A percentile compares a stretch with the other conserved stretches of the same genome.
These are phyloP conservation scores for Diaphora mendica DNA, from an alignment of 2,888 invertebrate species.

Conservation along the genomic window DNA sequence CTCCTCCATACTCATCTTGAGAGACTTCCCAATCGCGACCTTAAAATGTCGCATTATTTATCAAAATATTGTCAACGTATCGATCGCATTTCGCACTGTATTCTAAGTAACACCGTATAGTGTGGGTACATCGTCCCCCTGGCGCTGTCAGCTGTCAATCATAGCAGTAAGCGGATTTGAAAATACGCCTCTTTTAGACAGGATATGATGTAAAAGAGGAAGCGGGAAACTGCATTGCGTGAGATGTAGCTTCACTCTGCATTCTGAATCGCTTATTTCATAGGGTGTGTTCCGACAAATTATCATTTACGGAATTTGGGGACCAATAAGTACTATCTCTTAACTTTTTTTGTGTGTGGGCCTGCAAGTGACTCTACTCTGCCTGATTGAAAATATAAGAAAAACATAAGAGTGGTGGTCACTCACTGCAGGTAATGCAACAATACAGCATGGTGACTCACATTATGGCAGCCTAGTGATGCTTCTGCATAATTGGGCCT, in stretches of 20 bases:
- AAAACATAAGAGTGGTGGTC: no score
- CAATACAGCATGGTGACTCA: no score
- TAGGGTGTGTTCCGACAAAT: no score
- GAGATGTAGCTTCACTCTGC: background rate
- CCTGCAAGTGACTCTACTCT: no score
- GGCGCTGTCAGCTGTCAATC: conserved; percentile 75
- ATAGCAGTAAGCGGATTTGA: conserved; percentile 70
- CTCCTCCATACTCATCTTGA: background rate
- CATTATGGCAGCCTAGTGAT: no score
- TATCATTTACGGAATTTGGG: no score
- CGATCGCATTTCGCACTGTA: conserved; percentile 17
- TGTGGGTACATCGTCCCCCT: conserved; percentile 46
- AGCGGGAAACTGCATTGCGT: conserved; percentile 4
- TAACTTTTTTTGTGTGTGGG: no score
- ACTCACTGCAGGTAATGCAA: no score
- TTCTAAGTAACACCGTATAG: conserved; percentile 30
- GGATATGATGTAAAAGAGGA: conserved; percentile 18
- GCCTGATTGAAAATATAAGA: no score
- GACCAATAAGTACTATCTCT: no score
- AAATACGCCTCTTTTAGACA: conserved; percentile 43
- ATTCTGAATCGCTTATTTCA: background rate
- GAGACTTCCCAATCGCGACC: background rate
- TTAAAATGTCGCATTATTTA: background rate
- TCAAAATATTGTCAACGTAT: conserved; percentile 4
- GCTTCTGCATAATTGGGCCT: no score